Evolutionary conservation across 2,888 invertebrate species (phyloP), one percentile per base, ranked within the genome.

Genomic region (Incurvaria masculella): DNA sequence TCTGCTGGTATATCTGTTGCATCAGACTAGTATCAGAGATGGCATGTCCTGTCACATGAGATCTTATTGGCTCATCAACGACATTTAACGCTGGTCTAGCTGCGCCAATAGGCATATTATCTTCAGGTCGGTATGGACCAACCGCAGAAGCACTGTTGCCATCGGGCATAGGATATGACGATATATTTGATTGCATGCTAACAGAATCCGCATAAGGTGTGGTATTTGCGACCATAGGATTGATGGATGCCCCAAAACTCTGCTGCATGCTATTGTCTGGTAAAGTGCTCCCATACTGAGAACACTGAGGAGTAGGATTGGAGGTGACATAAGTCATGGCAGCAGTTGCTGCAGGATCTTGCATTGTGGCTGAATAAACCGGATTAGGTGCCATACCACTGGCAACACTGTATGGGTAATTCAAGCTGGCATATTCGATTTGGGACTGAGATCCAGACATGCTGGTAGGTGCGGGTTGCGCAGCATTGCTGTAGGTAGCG

Each of bases 11-110:
- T 4, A 27, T 18, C 5, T 21, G 33, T 26, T 44, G 44, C 17
- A 27, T 23, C 14, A 18, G 18, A 6, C 26, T 23, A 3, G 14
- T 8, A 17, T 46, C 38, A 1, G 60, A 44, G 5, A 76, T 41
- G 0, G 76, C 78, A 58, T 78, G 65, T 0, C 75, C 74, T 1
- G 69, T 72, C 0, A 69, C 68, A 49, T 76, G 76, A 0, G 78
- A 78, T 48, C 72, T 76, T 17, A 78, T 78, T 2, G 78, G 76
- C 51, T 69, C 65, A 52, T 78, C 78, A 0, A 64, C 55, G 1
- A 66, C 65, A 38, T 73, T 75, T 1, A 73, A 48, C 47, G 71
- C 64, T 1, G 71, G 56, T 23, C 73, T 47, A 2, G 59, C 21
- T 11, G 46, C 21, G 2, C 20, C 39, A 5, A n/a, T 19, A 18